Base-by-base conservation (phyloP, 2,113 vertebrate species). In the Alethe castanea region DNA sequence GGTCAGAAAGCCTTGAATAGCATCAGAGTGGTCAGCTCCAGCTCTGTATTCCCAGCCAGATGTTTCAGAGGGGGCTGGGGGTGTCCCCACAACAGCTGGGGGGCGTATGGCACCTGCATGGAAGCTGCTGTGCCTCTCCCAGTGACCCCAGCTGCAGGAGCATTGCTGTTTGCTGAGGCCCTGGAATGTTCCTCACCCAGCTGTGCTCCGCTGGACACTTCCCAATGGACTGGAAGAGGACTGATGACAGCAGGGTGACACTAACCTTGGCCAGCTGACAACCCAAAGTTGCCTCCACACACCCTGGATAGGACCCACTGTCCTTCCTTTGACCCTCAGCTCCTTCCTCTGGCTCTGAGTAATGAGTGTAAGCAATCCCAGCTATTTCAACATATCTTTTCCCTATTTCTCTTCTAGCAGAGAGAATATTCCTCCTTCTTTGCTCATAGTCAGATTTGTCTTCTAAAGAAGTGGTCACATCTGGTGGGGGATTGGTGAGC, bases 311-410 rank as follows among this genome's bases (percentile, higher is more conserved):
- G 67, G 80, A 80, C 71, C 53, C 7, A 0, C 1, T 92, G 94
- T 91, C 91, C 94, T 96, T 94, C 88, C 86, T 92, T 57, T 92
- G 89, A 94, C 93, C 86, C 71, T 65, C 59, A 86, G 64, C 54
- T 95, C 67, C 71, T 95, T 94, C 88, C 71, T 80, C 91, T 72
- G 70, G 35, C 47, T 87, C 66, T 59, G 44, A 76, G 54, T 35
- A 85, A 79, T 33, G 31, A n/a, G 8, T 33, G 8, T 35, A 85
- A 88, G 57, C 62, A 71, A 65, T 88, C n/a, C 20, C 44, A 92
- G 50, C 28, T 77, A 69, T 50, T 83, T 70, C 48, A 69, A 33
- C n/a, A 7, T 33, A 66, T 33, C 60, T 85, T 85, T 67, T 53
- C 45, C 25, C 14, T 87, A 26, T 54, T 91, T 92, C 88, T 80